phyloP scores from a whole-genome alignment of 1,140 invertebrate species.

The Theocolax elegans region DNA sequence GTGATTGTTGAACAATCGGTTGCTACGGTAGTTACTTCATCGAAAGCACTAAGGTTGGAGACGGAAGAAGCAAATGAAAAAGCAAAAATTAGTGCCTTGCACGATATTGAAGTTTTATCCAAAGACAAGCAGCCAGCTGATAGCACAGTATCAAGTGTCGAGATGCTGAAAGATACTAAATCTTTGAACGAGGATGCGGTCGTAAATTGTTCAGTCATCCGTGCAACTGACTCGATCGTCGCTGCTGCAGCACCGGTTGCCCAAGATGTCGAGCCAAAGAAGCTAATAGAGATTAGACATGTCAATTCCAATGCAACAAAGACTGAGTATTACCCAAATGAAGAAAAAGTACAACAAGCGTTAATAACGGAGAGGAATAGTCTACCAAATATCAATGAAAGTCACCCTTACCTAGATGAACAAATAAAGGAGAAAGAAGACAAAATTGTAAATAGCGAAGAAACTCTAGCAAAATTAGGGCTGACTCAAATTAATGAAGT shows the following conservation, averaged over 20 bases:
- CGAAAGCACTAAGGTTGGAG: background rate
- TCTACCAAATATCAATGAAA: background rate
- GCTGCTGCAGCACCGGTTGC: background rate
- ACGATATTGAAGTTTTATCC: background rate
- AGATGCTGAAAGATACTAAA: background rate
- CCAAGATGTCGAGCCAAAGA: background rate
- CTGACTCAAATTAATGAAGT: background rate
- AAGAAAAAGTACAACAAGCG: constrained; percentile 26
- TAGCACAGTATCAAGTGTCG: constrained; percentile 27
- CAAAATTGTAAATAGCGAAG: constrained; percentile 9
- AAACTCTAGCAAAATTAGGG: background rate
- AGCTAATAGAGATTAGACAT: background rate
- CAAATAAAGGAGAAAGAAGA: background rate
- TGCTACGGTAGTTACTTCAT: background rate
- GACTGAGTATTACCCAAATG: constrained; percentile 24
- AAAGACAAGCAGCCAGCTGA: constrained; percentile 47
- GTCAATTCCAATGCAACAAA: constrained; percentile 15
- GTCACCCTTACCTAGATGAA: background rate
- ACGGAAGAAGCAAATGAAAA: background rate
- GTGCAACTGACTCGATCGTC: background rate
- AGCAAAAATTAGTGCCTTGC: constrained; percentile 30
- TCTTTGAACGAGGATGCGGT: background rate
- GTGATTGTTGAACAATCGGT: background rate
- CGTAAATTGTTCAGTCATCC: background rate
- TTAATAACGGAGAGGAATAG: background rate